These are phyloP conservation scores for Pseudois nayaur DNA, from an alignment of 2,113 vertebrate genomes.

Conservation along the genomic window DNA sequence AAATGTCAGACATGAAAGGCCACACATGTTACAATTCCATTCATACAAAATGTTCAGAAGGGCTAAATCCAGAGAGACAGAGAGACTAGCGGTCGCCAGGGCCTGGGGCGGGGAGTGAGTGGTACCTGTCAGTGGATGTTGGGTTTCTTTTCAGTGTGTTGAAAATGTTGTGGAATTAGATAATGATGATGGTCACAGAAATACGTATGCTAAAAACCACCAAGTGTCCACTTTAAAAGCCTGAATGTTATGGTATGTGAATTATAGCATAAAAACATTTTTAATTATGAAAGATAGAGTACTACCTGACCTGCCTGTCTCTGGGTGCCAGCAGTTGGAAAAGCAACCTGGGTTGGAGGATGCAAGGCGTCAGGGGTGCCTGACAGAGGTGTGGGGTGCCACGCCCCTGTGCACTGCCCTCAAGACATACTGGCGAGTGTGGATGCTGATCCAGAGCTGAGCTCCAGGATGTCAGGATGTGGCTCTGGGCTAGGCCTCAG, in stretches of 20 bases:
- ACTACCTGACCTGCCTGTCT: not conserved
- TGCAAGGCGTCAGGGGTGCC: not conserved
- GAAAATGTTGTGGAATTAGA: not conserved
- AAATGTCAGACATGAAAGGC: not conserved
- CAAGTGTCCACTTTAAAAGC: not conserved
- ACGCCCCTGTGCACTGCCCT: not conserved
- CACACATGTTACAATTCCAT: not conserved
- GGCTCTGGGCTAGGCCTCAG: not conserved
- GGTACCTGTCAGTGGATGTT: not conserved
- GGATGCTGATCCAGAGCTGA: not conserved
- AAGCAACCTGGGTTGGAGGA: not conserved
- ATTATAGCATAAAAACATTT: not conserved
- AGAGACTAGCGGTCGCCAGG: not conserved
- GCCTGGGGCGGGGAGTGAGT: not conserved
- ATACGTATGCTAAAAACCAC: rapidly evolving
- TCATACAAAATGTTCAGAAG: not conserved
- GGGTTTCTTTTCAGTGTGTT: not conserved
- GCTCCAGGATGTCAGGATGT: not conserved
- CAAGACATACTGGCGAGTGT: rapidly evolving
- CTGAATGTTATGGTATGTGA: not conserved
- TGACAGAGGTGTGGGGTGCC: not conserved
- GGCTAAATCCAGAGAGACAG: not conserved
- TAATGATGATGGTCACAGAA: not conserved
- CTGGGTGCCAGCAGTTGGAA: not conserved
- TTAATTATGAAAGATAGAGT: not conserved